phyloP scores from a whole-genome alignment of 2,888 invertebrate species.

The Molorchus minor region DNA sequence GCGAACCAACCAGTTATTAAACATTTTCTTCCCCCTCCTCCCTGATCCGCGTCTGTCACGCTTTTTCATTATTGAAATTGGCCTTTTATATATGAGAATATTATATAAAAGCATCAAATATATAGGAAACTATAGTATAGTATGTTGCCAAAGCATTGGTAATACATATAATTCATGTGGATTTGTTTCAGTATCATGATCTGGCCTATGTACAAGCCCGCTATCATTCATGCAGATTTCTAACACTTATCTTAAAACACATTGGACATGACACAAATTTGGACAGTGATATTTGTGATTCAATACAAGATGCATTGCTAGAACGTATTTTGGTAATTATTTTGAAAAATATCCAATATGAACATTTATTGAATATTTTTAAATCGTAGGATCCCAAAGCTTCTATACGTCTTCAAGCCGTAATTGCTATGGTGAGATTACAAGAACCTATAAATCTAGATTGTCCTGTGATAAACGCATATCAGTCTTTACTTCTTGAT shows the following conservation, averaged over 20 bases:
- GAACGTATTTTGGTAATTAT: constrained; percentile 45
- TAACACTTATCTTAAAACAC: constrained; percentile 42
- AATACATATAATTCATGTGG: too few species aligned
- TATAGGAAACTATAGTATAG: too few species aligned
- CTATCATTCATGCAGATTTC: constrained; percentile 46
- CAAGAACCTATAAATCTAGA: constrained; percentile 80
- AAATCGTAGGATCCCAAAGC: constrained; percentile 74
- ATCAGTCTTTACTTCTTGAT: constrained; percentile 76
- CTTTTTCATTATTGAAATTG: too few species aligned
- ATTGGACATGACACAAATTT: constrained; percentile 42
- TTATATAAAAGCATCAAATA: too few species aligned
- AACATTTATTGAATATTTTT: neutral
- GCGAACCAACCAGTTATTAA: too few species aligned
- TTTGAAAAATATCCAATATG: neutral
- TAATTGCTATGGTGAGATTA: constrained; percentile 78
- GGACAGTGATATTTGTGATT: constrained; percentile 47
- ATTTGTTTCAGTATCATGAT: constrained; percentile 37
- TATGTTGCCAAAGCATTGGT: too few species aligned
- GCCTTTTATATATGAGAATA: too few species aligned
- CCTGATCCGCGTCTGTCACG: too few species aligned
- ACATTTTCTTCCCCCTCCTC: too few species aligned
- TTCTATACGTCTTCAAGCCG: constrained; percentile 81
- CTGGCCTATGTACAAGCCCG: constrained; percentile 29
- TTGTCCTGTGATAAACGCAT: constrained; percentile 80
- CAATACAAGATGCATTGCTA: constrained; percentile 49